These are phyloP conservation scores for Drosophila ercepeae DNA, from an alignment of 1,140 invertebrate genomes.

Conservation along the genomic window DNA sequence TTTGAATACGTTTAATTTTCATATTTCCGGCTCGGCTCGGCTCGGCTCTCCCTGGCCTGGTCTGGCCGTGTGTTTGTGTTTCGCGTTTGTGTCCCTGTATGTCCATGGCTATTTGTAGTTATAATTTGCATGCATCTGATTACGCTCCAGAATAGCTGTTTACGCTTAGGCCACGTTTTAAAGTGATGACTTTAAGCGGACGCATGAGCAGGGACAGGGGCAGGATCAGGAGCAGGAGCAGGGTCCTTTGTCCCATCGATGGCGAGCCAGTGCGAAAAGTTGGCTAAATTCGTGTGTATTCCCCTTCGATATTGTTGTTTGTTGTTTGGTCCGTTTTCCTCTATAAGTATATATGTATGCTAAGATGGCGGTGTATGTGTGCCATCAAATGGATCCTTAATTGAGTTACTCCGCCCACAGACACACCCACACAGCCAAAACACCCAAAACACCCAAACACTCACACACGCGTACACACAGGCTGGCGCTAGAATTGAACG, in stretches of 20 bases:
- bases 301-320: conserved; percentile 30
- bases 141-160: conserved; percentile 24
- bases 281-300: conserved; percentile 21
- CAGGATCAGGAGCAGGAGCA: background rate
- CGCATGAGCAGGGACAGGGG: background rate
- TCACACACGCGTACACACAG: conserved; percentile 24
- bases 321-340: conserved; percentile 24
- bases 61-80: background rate
- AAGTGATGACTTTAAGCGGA: background rate
- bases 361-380: conserved; percentile 56
- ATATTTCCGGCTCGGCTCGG: conserved; percentile 71
- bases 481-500: conserved; percentile 40
- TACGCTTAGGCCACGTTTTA: background rate
- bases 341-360: conserved; percentile 30
- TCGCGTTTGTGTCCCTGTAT: conserved; percentile 10
- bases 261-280: conserved; percentile 8
- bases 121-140: conserved; percentile 66
- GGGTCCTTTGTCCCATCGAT: background rate
- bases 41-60: background rate
- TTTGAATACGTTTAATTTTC: conserved; percentile 82
- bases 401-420: conserved; percentile 82
- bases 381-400: conserved; percentile 83
- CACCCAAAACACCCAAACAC: too few relatives aligned
- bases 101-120: conserved; percentile 54
- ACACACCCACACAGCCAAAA: too few relatives aligned